phyloP scores from a whole-genome alignment of 2,888 invertebrate genomes.

The Lasioglossum vierecki region DNA sequence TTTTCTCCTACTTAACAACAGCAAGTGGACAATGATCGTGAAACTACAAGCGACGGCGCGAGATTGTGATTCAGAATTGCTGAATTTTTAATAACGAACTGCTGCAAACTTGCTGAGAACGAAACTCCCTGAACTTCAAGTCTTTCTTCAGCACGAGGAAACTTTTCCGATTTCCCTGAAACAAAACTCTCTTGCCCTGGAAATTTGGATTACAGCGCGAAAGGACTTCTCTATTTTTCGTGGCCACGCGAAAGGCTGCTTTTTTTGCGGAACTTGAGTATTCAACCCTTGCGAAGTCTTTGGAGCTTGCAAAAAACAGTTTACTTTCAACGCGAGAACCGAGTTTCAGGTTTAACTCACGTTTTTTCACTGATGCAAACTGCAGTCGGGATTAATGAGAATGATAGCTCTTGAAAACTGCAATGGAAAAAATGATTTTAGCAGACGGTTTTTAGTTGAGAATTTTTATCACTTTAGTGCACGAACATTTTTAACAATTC shows the following conservation, averaged over 20 bases:
- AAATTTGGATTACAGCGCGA: neutral
- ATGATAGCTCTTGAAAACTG: too few species aligned
- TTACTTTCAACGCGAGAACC: neutral
- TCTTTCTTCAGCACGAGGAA: neutral
- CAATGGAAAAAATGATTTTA: too few species aligned
- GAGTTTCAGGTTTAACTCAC: neutral
- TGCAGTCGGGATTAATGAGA: neutral
- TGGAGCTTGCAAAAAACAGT: neutral
- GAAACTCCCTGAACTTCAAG: neutral
- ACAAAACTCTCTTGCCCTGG: neutral
- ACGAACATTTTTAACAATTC: too few species aligned
- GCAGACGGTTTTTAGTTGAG: too few species aligned
- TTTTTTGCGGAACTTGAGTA: neutral
- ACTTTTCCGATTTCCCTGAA: neutral
- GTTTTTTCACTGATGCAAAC: neutral
- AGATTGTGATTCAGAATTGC: neutral
- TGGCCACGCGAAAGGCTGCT: neutral
- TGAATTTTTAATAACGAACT: neutral
- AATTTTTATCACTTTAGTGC: too few species aligned
- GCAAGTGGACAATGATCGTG: neutral
- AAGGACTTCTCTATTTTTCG: neutral
- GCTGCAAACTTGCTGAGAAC: neutral
- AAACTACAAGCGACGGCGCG: neutral
- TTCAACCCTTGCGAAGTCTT: neutral
- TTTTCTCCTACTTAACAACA: neutral